Conservation (phyloP, 2,113 vertebrate species). For the Anoplopoma fimbria region DNA sequence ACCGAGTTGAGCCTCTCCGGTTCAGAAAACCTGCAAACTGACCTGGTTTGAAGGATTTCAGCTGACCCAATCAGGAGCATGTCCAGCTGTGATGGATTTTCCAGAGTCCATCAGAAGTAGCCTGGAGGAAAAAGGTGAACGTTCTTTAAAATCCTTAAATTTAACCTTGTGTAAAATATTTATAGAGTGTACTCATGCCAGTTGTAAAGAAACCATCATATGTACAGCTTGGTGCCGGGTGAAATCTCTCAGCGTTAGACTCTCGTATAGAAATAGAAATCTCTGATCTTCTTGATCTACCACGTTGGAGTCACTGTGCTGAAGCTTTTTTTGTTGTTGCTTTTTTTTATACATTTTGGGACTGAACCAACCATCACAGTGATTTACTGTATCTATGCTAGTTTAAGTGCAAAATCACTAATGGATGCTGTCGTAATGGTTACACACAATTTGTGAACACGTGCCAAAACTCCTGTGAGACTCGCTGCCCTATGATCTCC, state of each 20-base stretch:
- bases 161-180: slow-evolving; percentile 8
- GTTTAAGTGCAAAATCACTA: background rate
- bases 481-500: background rate
- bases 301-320: too few species aligned
- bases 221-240: background rate
- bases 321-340: background rate
- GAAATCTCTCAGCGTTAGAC: background rate
- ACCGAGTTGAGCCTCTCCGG: background rate
- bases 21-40: slow-evolving; percentile 33
- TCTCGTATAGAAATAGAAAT: background rate
- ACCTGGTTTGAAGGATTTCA: slow-evolving; percentile 31
- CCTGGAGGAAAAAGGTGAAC: slow-evolving; percentile 17
- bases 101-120: background rate
- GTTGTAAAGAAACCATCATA: slow-evolving; percentile 2
- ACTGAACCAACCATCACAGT: background rate
- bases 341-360: background rate
- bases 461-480: background rate
- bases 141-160: slow-evolving; percentile 8
- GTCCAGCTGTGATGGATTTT: slow-evolving; percentile 26
- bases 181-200: background rate
- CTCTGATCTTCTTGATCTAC: background rate
- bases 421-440: background rate
- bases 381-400: too few species aligned
- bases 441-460: background rate
- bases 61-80: slow-evolving; percentile 22